Conservation (phyloP, 2,888 invertebrate genomes). For the Drosophila mimetica region DNA sequence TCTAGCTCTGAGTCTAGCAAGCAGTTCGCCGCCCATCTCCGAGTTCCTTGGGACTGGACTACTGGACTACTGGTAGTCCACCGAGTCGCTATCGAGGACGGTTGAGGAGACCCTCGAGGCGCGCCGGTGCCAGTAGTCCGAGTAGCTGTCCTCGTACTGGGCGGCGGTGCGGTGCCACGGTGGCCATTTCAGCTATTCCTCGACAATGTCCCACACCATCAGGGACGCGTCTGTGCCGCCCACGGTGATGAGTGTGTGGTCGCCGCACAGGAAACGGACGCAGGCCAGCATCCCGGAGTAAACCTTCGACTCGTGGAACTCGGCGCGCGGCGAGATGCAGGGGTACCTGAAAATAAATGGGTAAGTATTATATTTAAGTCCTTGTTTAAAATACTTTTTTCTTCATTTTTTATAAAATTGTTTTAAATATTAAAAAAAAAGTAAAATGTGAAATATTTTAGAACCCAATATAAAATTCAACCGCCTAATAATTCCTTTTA, state of each 20-base stretch:
- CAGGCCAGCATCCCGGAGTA: slow-evolving; percentile 93
- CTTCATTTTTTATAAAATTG: too few species aligned
- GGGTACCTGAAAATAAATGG: slow-evolving; percentile 87
- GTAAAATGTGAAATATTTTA: too few species aligned
- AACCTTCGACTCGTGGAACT: slow-evolving; percentile 94
- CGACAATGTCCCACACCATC: slow-evolving; percentile 94
- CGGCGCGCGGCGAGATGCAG: slow-evolving; percentile 92
- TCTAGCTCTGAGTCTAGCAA: slow-evolving; percentile 47
- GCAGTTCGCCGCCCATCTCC: slow-evolving; percentile 41
- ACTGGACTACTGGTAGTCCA: slow-evolving; percentile 76
- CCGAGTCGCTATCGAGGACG: slow-evolving; percentile 82
- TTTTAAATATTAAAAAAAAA: too few species aligned
- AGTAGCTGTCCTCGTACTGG: slow-evolving; percentile 78
- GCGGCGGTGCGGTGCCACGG: slow-evolving; percentile 81
- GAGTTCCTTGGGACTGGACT: not conserved
- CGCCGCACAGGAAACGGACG: slow-evolving; percentile 93
- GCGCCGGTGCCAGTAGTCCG: slow-evolving; percentile 82
- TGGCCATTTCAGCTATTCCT: slow-evolving; percentile 85
- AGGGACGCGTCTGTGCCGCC: slow-evolving; percentile 95
- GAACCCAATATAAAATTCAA: too few species aligned
- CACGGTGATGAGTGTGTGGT: slow-evolving; percentile 92
- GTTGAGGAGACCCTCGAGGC: slow-evolving; percentile 83
- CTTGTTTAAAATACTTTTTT: too few species aligned
- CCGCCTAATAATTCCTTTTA: too few species aligned
- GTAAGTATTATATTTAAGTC: not conserved